Percentiles rank a stretch among this genome's conserved stretches.
Conservation (phyloP, 2,113 vertebrate genomes). For the Rhodinocichla rosea region DNA sequence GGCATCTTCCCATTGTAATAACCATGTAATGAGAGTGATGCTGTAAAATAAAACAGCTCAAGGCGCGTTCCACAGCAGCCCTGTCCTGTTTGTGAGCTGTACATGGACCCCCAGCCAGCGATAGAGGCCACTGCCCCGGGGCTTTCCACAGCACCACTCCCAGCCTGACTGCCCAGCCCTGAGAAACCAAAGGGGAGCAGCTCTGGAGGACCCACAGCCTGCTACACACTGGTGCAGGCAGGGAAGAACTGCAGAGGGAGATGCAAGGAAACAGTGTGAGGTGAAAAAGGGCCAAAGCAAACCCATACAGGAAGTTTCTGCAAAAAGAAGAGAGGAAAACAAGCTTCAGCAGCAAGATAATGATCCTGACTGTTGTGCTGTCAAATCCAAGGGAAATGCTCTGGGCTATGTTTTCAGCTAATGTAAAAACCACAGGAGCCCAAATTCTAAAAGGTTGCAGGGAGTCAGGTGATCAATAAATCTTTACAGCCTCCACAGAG, state of each 20-base stretch:
- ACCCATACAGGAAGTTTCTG: background rate
- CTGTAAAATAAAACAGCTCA: too few relatives aligned
- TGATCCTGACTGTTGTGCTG: background rate
- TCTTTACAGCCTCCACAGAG: background rate
- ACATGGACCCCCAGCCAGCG: too few relatives aligned
- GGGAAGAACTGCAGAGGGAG: background rate
- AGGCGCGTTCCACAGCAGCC: too few relatives aligned
- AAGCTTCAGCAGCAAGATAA: background rate
- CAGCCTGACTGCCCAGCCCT: fast-evolving
- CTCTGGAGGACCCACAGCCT: background rate
- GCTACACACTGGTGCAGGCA: background rate
- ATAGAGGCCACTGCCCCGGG: background rate
- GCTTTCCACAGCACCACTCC: background rate
- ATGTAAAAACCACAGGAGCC: background rate
- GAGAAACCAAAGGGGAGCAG: too few relatives aligned
- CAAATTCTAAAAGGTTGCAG: background rate
- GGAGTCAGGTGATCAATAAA: background rate
- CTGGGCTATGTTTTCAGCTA: background rate
- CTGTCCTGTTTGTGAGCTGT: too few relatives aligned
- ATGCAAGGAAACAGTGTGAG: fast-evolving
- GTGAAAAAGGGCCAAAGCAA: background rate
- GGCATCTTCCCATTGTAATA: too few relatives aligned
- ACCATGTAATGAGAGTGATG: too few relatives aligned
- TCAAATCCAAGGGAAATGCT: background rate
- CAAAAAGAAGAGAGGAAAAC: background rate